phyloP scores from a whole-genome alignment of 2,888 invertebrate genomes.

The Sepioteuthis lessoniana region DNA sequence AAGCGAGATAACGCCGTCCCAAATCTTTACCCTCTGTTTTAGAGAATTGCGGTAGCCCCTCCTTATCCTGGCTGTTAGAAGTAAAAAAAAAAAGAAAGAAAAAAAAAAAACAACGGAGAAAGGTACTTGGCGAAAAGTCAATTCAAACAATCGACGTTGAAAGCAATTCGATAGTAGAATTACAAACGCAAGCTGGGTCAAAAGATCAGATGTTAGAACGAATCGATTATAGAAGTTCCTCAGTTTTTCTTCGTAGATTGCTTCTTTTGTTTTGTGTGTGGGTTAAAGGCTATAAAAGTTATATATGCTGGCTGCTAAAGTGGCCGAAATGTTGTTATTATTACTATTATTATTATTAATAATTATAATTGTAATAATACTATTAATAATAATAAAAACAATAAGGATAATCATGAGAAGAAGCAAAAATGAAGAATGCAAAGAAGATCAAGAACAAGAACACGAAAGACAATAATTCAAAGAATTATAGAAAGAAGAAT shows the following conservation, averaged over 20 bases:
- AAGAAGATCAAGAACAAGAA: too few relatives aligned
- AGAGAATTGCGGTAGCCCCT: background rate
- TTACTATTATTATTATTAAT: too few relatives aligned
- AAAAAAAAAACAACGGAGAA: background rate
- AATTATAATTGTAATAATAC: too few relatives aligned
- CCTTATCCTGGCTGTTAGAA: background rate
- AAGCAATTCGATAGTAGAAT: background rate
- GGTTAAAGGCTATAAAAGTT: too few relatives aligned
- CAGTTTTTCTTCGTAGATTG: background rate
- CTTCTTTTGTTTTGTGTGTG: background rate
- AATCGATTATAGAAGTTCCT: background rate
- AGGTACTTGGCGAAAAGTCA: background rate
- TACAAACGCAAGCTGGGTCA: background rate
- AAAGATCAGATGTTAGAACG: background rate
- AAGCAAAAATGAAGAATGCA: too few relatives aligned
- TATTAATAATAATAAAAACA: too few relatives aligned
- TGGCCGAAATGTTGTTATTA: too few relatives aligned
- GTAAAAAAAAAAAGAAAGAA: too few relatives aligned
- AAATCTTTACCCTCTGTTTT: background rate
- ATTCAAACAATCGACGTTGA: background rate
- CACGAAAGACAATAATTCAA: too few relatives aligned
- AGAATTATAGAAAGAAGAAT: too few relatives aligned
- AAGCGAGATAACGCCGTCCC: background rate
- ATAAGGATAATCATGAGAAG: too few relatives aligned
- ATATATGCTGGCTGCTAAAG: too few relatives aligned